A percentile compares a stretch with the other conserved stretches of the same genome.
phyloP scores from a whole-genome alignment of 2,113 vertebrate genomes.

The Pagrus major region DNA sequence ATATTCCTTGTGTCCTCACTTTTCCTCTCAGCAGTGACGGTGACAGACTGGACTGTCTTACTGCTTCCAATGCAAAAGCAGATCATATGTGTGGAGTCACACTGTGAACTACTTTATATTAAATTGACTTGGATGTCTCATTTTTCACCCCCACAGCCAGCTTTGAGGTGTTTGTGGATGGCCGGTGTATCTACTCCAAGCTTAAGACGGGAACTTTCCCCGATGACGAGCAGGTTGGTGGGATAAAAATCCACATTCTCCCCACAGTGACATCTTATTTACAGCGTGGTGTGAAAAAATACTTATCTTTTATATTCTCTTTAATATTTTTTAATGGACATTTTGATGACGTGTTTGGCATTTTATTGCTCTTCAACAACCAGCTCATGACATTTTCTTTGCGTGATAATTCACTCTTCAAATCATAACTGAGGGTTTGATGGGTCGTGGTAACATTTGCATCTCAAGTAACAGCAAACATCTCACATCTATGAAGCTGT shows the following conservation, averaged over 20 bases:
- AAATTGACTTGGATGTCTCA: neutral
- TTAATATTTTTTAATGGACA: neutral
- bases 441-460: neutral
- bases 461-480: neutral
- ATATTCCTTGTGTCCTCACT: too few relatives aligned
- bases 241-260: too few relatives aligned
- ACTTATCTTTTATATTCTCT: too few relatives aligned
- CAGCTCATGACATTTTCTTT: neutral
- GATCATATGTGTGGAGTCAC: neutral
- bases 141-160: constrained; percentile 59
- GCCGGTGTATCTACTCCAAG: constrained; percentile 71
- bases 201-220: constrained; percentile 55
- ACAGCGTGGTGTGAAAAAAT: neutral
- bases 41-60: too few relatives aligned
- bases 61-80: neutral
- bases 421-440: neutral
- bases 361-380: neutral
- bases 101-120: neutral
- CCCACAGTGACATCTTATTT: too few relatives aligned
- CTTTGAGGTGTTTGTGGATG: constrained; percentile 75
- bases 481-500: neutral
- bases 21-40: too few relatives aligned
- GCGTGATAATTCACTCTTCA: neutral
- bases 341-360: neutral
- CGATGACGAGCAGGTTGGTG: too few relatives aligned